A percentile compares a stretch with the other conserved stretches of the same genome.
Conservation (phyloP, 2,113 vertebrate genomes). For the Connochaetes taurinus region DNA sequence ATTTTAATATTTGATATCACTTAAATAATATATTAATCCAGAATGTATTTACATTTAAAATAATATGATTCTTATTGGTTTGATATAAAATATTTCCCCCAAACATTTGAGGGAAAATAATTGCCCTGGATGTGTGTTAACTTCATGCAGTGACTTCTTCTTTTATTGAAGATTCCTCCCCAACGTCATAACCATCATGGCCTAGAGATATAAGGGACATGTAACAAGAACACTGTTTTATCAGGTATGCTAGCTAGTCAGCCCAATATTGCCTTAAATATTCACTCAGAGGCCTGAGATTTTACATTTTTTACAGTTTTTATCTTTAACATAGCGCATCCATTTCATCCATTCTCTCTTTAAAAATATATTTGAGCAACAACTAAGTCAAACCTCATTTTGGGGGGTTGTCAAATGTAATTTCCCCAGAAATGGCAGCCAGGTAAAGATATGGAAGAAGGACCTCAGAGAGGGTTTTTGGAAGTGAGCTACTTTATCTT, state of each 20-base stretch:
- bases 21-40: not conserved
- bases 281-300: not conserved
- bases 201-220: not conserved
- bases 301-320: conserved; percentile 15
- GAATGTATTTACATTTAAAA: not conserved
- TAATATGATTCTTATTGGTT: not conserved
- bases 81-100: not conserved
- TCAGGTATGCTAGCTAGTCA: not conserved
- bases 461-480: conserved; percentile 40
- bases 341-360: not conserved
- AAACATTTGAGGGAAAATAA: not conserved
- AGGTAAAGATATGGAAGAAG: conserved; percentile 18
- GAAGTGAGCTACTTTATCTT: conserved; percentile 36
- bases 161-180: not conserved
- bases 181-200: not conserved
- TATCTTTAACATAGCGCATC: not conserved
- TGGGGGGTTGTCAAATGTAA: not conserved
- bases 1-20: not conserved
- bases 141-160: not conserved
- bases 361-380: not conserved
- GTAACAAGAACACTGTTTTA: not conserved
- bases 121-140: not conserved
- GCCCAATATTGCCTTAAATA: not conserved
- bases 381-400: not conserved
- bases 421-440: not conserved